Evolutionary conservation across 2,797 vertebrate species (phyloP).

Genomic region (Microchirus variegatus): DNA sequence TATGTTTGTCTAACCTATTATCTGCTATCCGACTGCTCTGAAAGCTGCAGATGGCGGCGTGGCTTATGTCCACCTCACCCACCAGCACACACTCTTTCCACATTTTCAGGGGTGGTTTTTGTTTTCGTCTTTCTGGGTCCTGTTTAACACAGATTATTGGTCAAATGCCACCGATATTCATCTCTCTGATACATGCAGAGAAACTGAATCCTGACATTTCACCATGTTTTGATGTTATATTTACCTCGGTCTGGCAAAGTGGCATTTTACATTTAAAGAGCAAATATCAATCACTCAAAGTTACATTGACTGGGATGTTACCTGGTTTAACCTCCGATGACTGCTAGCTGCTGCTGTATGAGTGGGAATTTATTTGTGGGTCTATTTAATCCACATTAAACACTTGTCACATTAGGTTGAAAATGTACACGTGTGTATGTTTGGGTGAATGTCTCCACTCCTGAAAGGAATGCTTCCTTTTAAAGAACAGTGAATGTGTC

Average conservation of each 20-base stretch:
- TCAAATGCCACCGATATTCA: no score
- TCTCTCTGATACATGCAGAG: constrained; percentile 41
- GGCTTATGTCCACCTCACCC: constrained; percentile 5
- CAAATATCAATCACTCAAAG: background rate
- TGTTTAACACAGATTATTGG: constrained; percentile 60
- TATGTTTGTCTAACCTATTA: constrained; percentile 55
- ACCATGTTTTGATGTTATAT: background rate
- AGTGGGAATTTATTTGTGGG: constrained; percentile 23
- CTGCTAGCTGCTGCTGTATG: constrained; percentile 8
- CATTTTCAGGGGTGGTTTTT: constrained; percentile 34
- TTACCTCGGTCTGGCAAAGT: no score
- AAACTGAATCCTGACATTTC: background rate
- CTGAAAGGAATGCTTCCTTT: constrained; percentile 48
- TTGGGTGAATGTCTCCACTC: constrained; percentile 36
- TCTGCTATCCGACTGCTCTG: constrained; percentile 49
- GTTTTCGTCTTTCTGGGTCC: constrained; percentile 14
- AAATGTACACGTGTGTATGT: background rate
- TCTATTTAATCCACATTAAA: constrained; percentile 25
- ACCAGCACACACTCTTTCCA: constrained; percentile 12
- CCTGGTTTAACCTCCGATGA: background rate
- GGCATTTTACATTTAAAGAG: background rate
- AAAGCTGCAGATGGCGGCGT: constrained; percentile 43
- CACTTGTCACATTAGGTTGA: constrained; percentile 15
- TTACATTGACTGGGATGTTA: background rate
- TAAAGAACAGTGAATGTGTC: constrained; percentile 7